A percentile compares a stretch with the other conserved stretches of the same genome.
Conservation (phyloP, 2,797 vertebrate genomes). For the Rhinatrema bivittatum region DNA sequence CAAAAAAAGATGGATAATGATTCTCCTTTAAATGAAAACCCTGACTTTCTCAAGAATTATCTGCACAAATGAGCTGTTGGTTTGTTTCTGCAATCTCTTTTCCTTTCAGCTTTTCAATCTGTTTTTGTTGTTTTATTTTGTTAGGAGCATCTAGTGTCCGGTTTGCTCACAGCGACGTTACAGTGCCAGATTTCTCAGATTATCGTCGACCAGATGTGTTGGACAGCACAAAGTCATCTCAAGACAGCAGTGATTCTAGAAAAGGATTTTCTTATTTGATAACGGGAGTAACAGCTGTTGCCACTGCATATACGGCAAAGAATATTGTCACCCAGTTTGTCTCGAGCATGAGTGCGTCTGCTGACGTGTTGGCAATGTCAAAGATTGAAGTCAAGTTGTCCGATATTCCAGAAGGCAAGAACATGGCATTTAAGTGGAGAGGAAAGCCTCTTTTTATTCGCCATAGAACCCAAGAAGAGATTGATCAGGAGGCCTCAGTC, state of each 20-base stretch:
- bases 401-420: slow-evolving; percentile 88
- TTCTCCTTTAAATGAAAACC: too few relatives aligned
- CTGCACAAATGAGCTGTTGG: too few relatives aligned
- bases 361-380: slow-evolving; percentile 79
- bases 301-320: slow-evolving; percentile 71
- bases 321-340: slow-evolving; percentile 75
- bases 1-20: too few relatives aligned
- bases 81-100: too few relatives aligned
- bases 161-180: slow-evolving; percentile 71
- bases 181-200: slow-evolving; percentile 76
- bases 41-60: too few relatives aligned
- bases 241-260: slow-evolving; percentile 62
- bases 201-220: slow-evolving; percentile 70
- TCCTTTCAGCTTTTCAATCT: too few relatives aligned
- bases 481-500: slow-evolving; percentile 62
- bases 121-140: too few relatives aligned
- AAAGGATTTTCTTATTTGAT: slow-evolving; percentile 79
- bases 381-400: slow-evolving; percentile 80
- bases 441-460: slow-evolving; percentile 86
- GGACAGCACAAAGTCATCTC: slow-evolving; percentile 63
- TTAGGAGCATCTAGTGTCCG: slow-evolving; percentile 64
- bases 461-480: slow-evolving; percentile 79
- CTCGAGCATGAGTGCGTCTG: slow-evolving; percentile 81
- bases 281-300: slow-evolving; percentile 60
- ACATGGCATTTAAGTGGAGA: slow-evolving; percentile 86